Evolutionary conservation across 2,113 vertebrate species (phyloP).

Genomic region (Oceanodroma tethys): DNA sequence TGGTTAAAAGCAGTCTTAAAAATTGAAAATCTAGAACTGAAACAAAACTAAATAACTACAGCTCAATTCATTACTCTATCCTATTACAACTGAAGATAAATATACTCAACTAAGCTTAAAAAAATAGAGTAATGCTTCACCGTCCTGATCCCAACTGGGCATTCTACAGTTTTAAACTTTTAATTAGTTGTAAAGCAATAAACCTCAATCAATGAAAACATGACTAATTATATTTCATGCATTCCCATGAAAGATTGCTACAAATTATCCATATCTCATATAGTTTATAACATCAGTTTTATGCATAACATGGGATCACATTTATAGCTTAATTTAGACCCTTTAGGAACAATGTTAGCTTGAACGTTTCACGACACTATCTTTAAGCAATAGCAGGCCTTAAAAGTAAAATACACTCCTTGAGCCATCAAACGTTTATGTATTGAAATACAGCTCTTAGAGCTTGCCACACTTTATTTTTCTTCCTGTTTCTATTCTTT

Average conservation of each 20-base stretch:
- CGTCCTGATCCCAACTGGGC: accelerated
- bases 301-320: accelerated
- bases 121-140: accelerated
- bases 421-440: accelerated
- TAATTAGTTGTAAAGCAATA: accelerated
- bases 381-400: accelerated
- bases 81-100: accelerated
- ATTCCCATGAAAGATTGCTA: accelerated
- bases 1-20: background rate
- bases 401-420: accelerated
- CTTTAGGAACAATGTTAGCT: accelerated
- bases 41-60: accelerated
- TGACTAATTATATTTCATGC: accelerated
- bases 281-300: accelerated
- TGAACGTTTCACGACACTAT: accelerated
- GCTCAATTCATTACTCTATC: accelerated
- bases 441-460: accelerated
- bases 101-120: accelerated
- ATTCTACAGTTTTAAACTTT: too few relatives aligned
- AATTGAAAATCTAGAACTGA: accelerated
- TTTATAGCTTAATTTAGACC: background rate
- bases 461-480: accelerated
- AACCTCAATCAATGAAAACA: accelerated
- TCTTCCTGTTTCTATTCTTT: accelerated
- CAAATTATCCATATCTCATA: accelerated